A percentile compares a stretch with the other conserved stretches of the same genome.
Conservation (phyloP, 1,140 invertebrate species). For the Anoplolepis gracilipes region DNA sequence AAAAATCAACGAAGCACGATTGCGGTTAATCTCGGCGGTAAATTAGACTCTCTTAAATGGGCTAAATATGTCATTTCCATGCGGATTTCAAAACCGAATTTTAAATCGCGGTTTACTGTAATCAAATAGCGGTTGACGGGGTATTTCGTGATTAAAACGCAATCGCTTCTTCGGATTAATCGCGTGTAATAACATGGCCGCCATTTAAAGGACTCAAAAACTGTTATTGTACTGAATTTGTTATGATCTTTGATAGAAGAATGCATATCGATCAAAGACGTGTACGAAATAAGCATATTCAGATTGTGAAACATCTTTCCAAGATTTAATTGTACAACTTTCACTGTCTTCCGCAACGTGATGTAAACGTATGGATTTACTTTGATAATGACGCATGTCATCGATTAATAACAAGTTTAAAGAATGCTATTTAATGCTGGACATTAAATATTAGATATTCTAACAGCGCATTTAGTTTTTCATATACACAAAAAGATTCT, state of each 20-base stretch:
- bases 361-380: not conserved
- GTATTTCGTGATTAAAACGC: constrained; percentile 26
- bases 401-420: not conserved
- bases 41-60: constrained; percentile 52
- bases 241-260: not conserved
- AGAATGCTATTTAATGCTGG: not conserved
- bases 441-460: constrained; percentile 39
- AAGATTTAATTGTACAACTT: not conserved
- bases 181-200: not conserved
- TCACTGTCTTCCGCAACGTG: not conserved
- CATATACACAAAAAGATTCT: constrained; percentile 63
- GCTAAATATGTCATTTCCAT: constrained; percentile 37
- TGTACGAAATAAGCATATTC: not conserved
- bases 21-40: constrained; percentile 6
- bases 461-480: not conserved
- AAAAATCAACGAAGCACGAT: not conserved
- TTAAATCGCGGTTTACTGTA: constrained; percentile 16
- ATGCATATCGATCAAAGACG: not conserved
- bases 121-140: not conserved
- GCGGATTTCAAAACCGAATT: constrained; percentile 56
- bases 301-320: not conserved
- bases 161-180: constrained; percentile 40
- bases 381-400: not conserved
- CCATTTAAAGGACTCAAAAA: not conserved
- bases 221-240: not conserved